phyloP scores from a whole-genome alignment of 2,113 vertebrate genomes.

The Bos indicus region DNA sequence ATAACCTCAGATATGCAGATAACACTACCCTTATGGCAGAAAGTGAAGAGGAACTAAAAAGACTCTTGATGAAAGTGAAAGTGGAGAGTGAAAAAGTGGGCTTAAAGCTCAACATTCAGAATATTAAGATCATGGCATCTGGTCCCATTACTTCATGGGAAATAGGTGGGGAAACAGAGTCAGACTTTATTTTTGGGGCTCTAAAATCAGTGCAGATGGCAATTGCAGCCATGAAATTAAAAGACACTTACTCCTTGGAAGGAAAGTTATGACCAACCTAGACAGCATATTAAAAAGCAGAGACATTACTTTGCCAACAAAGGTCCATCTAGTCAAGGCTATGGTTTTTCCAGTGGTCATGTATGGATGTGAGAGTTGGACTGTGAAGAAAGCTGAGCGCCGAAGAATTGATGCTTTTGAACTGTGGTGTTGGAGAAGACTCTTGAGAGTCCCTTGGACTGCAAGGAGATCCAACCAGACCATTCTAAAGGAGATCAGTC shows the following conservation, averaged over 20 bases:
- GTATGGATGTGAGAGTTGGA: not conserved
- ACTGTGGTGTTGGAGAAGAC: not conserved
- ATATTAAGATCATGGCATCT: not conserved
- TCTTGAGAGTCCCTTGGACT: not conserved
- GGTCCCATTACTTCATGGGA: too few species aligned
- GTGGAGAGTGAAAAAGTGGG: too few species aligned
- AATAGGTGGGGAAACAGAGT: too few species aligned
- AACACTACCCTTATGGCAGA: not conserved
- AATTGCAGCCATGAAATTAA: not conserved
- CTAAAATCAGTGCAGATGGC: not conserved
- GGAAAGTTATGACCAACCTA: too few species aligned
- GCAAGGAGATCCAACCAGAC: not conserved
- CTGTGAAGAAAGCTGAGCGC: fast-evolving
- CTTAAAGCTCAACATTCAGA: too few species aligned
- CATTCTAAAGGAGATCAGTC: not conserved
- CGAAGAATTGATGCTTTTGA: not conserved
- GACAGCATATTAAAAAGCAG: not conserved
- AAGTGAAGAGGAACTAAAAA: not conserved
- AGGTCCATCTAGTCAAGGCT: not conserved
- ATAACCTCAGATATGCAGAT: too few species aligned
- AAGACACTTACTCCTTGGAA: not conserved
- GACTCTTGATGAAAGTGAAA: too few species aligned
- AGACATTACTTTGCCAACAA: not conserved
- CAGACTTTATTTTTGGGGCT: not conserved
- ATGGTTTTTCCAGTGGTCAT: not conserved